Percentiles rank a stretch among this genome's conserved stretches.
Conservation (phyloP, 2,113 vertebrate species). For the Hippocampus abdominalis region DNA sequence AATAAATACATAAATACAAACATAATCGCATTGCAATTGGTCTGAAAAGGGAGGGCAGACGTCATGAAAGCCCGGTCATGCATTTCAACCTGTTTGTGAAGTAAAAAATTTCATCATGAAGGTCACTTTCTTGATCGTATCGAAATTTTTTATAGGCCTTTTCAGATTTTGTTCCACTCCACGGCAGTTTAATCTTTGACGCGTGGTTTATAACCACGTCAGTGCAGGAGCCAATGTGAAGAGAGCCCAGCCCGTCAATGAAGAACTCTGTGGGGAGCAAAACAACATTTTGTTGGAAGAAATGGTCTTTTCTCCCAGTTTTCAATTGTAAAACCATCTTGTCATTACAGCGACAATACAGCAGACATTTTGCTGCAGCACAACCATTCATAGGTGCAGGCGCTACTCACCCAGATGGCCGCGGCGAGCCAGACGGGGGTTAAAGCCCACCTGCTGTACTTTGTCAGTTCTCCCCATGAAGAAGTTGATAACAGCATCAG, state of each 20-base stretch:
- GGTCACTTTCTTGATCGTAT: conserved; percentile 46
- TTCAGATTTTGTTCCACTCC: conserved; percentile 68
- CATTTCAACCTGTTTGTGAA: conserved; percentile 87
- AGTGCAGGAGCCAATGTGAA: conserved; percentile 85
- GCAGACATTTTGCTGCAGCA: too few relatives aligned
- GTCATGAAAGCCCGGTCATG: conserved; percentile 73
- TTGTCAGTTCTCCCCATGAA: conserved; percentile 85
- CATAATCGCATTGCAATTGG: not conserved
- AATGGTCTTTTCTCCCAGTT: not conserved
- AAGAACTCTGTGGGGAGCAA: conserved; percentile 80
- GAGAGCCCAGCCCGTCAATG: conserved; percentile 80
- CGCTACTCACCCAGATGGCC: conserved; percentile 81
- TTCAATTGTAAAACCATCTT: not conserved
- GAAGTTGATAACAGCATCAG: conserved; percentile 89
- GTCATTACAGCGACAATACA: not conserved
- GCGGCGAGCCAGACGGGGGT: conserved; percentile 76
- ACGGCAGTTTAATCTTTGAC: conserved; percentile 85
- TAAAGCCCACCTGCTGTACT: conserved; percentile 81
- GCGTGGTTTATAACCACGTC: conserved; percentile 83
- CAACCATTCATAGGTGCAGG: not conserved
- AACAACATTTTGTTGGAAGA: not conserved
- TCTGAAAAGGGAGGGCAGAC: not conserved
- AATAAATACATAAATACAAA: not conserved
- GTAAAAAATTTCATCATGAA: conserved; percentile 73
- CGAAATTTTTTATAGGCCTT: conserved; percentile 80